phyloP scores from a whole-genome alignment of 2,113 vertebrate species.

The Dolichallabes microphthalmus region DNA sequence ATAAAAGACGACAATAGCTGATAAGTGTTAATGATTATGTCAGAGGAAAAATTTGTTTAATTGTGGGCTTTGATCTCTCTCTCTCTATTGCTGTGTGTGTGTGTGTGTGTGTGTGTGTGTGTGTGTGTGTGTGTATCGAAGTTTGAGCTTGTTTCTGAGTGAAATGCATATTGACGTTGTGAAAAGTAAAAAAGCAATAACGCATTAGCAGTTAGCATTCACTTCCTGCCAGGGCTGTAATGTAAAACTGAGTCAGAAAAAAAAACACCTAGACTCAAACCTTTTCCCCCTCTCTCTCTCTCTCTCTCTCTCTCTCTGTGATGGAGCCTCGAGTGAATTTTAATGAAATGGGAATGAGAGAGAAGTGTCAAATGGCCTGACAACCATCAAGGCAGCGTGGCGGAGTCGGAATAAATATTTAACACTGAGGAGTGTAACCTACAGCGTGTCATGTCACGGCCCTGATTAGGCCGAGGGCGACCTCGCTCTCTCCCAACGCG shows the following conservation, averaged over 20 bases:
- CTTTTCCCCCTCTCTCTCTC: neutral
- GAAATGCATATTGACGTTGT: neutral
- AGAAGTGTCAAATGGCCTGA: slow-evolving; percentile 73
- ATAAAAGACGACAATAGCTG: neutral
- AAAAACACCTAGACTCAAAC: neutral
- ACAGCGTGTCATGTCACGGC: slow-evolving; percentile 77
- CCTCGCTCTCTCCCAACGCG: slow-evolving; percentile 72
- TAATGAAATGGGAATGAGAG: slow-evolving; percentile 61
- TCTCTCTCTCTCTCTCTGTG: slow-evolving; percentile 9
- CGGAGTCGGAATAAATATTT: slow-evolving; percentile 76
- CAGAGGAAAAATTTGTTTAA: neutral
- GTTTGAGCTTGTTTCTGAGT: neutral
- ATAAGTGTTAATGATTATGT: neutral
- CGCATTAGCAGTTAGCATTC: neutral
- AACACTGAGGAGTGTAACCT: slow-evolving; percentile 73
- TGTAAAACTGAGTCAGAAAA: neutral
- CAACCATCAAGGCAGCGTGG: slow-evolving; percentile 72
- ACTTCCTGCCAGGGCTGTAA: neutral
- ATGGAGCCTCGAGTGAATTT: slow-evolving; percentile 59
- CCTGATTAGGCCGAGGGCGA: slow-evolving; percentile 75
- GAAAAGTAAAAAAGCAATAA: neutral
- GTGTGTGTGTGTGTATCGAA: neutral
- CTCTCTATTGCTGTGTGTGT: neutral
- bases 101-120: neutral
- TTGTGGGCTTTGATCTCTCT: neutral